phyloP scores from a whole-genome alignment of 2,888 invertebrate genomes.

The Athetis lepigone region DNA sequence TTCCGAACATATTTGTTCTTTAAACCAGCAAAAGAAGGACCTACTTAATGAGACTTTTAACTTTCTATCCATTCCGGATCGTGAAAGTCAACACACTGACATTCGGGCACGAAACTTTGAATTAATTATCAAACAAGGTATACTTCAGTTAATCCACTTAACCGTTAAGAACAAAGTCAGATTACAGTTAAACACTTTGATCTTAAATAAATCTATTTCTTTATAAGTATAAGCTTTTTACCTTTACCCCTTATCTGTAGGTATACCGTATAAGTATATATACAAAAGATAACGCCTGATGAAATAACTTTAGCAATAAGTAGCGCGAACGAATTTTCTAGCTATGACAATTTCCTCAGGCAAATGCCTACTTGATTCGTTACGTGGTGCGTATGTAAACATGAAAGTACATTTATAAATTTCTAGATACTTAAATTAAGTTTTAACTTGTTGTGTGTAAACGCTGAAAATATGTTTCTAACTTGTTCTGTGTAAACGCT shows the following conservation, averaged over 20 bases:
- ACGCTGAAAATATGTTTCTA: neutral
- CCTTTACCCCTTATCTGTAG: slow-evolving; percentile 10
- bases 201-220: slow-evolving; percentile 7
- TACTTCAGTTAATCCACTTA: neutral
- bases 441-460: neutral
- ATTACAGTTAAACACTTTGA: neutral
- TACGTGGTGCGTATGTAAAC: neutral
- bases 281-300: slow-evolving; percentile 54
- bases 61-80: no score
- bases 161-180: neutral
- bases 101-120: no score
- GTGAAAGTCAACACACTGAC: no score
- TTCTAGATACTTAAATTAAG: slow-evolving; percentile 1
- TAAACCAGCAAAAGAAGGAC: no score
- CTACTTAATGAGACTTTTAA: no score
- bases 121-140: no score
- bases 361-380: neutral
- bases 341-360: slow-evolving; percentile 37
- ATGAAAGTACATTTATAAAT: neutral
- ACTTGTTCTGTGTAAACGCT: neutral
- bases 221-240: neutral
- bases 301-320: slow-evolving; percentile 63
- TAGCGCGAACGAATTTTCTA: slow-evolving; percentile 40
- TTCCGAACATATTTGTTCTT: no score
- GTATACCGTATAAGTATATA: slow-evolving; percentile 3